phyloP scores from a whole-genome alignment of 2,888 invertebrate species.

The Tryphoninae sp. region DNA sequence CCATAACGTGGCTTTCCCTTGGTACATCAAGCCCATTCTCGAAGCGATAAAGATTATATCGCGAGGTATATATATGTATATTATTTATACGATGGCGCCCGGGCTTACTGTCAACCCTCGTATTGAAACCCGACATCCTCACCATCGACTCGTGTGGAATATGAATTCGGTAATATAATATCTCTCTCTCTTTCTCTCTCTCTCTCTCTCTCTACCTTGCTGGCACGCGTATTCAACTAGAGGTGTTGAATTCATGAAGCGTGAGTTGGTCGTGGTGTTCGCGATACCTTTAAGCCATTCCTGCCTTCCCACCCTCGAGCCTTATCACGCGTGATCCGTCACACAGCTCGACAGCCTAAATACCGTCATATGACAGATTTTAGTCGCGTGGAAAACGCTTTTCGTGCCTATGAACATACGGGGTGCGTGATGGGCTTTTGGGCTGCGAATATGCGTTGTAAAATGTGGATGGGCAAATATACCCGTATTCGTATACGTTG shows the following conservation, averaged over 20 bases:
- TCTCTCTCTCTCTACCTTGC: slow-evolving; percentile 1
- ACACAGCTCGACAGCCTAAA: slow-evolving; percentile 71
- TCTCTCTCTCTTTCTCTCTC: not conserved
- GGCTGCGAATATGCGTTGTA: slow-evolving; percentile 20
- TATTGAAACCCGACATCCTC: slow-evolving; percentile 16
- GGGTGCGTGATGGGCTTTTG: slow-evolving; percentile 32
- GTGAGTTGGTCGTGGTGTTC: not conserved
- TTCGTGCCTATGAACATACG: slow-evolving; percentile 51
- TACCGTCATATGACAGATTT: slow-evolving; percentile 68
- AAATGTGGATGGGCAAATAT: slow-evolving; percentile 9
- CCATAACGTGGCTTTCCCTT: slow-evolving; percentile 27
- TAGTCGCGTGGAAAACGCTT: slow-evolving; percentile 61
- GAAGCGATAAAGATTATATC: slow-evolving; percentile 31
- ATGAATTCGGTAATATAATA: slow-evolving; percentile 3
- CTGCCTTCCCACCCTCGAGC: slow-evolving; percentile 20
- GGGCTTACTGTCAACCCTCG: not conserved
- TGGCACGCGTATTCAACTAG: not conserved
- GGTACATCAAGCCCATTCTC: slow-evolving; percentile 14
- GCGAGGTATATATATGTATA: not conserved
- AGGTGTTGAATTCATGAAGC: slow-evolving; percentile 44
- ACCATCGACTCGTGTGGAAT: slow-evolving; percentile 6
- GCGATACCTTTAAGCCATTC: slow-evolving; percentile 45
- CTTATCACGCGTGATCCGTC: slow-evolving; percentile 67
- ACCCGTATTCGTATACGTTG: not conserved
- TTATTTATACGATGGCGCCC: not conserved